Conservation (phyloP, 2,113 vertebrate genomes). For the Pelecanoides urinatrix region DNA sequence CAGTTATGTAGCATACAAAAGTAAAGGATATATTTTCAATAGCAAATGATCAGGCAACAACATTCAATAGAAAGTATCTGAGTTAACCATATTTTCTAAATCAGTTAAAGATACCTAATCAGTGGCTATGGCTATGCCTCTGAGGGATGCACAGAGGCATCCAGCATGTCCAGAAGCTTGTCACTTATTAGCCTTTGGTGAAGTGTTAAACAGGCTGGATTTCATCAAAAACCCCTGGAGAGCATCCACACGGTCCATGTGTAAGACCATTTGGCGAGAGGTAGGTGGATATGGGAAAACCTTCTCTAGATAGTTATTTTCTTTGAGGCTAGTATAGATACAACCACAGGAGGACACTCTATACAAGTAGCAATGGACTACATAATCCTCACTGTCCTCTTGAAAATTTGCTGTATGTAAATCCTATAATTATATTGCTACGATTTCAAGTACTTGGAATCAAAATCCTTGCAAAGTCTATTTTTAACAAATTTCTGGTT, state of each 20-base stretch:
- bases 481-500: not conserved
- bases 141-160: not conserved
- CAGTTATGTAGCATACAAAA: not conserved
- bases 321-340: not conserved
- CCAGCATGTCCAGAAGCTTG: not conserved
- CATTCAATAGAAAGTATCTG: not conserved
- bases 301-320: not conserved
- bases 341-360: not conserved
- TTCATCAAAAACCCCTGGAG: not conserved
- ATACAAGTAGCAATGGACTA: not conserved
- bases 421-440: not conserved
- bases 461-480: not conserved
- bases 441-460: not conserved
- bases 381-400: not conserved
- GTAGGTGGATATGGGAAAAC: not conserved
- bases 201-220: not conserved
- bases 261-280: not conserved
- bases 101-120: not conserved
- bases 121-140: no score
- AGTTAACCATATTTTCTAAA: not conserved
- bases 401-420: not conserved
- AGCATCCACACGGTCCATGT: not conserved
- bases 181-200: not conserved
- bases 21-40: not conserved
- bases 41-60: not conserved